Evolutionary conservation across 2,797 vertebrate genomes (phyloP).

Genomic region (Zenarchopterus dispar): DNA sequence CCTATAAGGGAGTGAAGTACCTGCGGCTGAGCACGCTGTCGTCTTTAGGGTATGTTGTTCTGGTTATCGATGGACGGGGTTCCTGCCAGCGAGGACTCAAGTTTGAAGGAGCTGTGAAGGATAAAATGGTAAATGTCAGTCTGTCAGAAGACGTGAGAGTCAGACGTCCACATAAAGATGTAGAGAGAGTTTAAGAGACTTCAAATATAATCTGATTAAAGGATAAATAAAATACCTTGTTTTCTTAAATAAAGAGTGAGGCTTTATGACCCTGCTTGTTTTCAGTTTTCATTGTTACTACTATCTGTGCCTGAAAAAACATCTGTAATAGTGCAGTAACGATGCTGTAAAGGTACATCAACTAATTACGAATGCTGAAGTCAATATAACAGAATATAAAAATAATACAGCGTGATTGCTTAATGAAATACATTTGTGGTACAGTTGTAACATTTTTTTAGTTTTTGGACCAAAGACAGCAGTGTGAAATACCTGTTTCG

Average conservation of each 20-base stretch:
- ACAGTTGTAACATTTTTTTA: background rate
- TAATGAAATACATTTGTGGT: background rate
- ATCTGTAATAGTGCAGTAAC: too few relatives aligned
- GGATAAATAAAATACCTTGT: too few relatives aligned
- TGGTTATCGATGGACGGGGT: conserved; percentile 93
- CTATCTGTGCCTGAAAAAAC: too few relatives aligned
- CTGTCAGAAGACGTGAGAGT: background rate
- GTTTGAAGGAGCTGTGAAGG: conserved; percentile 95
- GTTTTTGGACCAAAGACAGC: background rate
- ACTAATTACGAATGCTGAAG: too few relatives aligned
- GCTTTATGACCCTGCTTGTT: too few relatives aligned
- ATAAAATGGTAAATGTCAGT: conserved; percentile 87
- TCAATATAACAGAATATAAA: too few relatives aligned
- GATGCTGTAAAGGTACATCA: too few relatives aligned
- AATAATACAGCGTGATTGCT: too few relatives aligned
- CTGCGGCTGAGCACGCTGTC: conserved; percentile 91
- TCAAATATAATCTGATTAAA: too few relatives aligned
- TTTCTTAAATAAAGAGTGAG: too few relatives aligned
- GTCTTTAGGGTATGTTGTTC: conserved; percentile 91
- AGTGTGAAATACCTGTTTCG: background rate
- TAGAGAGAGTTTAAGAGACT: too few relatives aligned
- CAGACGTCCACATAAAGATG: background rate
- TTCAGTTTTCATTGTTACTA: too few relatives aligned
- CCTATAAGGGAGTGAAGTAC: conserved; percentile 97
- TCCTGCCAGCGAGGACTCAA: conserved; percentile 93